Evolutionary conservation across 2,888 invertebrate species (phyloP), one percentile per base, ranked within the genome.

Genomic region (Diogma glabrata): DNA sequence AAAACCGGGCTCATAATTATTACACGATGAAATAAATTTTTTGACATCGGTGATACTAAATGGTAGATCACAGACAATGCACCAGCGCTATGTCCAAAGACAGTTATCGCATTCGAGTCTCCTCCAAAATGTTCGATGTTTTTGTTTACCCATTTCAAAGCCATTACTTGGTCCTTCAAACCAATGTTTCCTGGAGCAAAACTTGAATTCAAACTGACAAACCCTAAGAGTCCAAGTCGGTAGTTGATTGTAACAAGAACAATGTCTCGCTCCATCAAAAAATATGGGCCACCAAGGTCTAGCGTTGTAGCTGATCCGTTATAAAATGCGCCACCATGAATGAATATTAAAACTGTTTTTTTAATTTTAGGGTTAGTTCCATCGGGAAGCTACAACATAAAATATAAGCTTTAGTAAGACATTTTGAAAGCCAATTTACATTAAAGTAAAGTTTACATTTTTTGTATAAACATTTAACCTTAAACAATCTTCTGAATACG

Each of bases 251-350:
- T 74, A 26, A 81, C 78, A 12, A 81, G 62, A 4, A 81, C 75
- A 4, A 80, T 59, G 43, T 79, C 75, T 47, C 74, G 65, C 56
- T 78, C 77, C 36, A 81, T 63, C 17, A 80, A 64, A 60, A 80
- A 77, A 47, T 74, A 67, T 0, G 81, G 79, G 1, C 79, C 79
- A 2, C 70, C 66, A 49, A 68, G 57, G 1, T n/a, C n/a, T n/a
- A 23, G 12, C 10, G 40, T 40, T 19, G n/a, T 3, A 19, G 19
- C 20, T 0, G 78, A 74, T 38, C 67, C 69, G 3, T 69, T 62
- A 62, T 78, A 77, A 61, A 78, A 79, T n/a, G 74, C 79, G 1
- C 82, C 83, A 0, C 76, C 72, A 63, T 82, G 82, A 55, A 83
- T 73, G 63, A 72, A 78, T 1, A 81, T 73, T 2, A 83, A 64